phyloP scores from a whole-genome alignment of 2,113 vertebrate species.

The Nycticryphes semicollaris region DNA sequence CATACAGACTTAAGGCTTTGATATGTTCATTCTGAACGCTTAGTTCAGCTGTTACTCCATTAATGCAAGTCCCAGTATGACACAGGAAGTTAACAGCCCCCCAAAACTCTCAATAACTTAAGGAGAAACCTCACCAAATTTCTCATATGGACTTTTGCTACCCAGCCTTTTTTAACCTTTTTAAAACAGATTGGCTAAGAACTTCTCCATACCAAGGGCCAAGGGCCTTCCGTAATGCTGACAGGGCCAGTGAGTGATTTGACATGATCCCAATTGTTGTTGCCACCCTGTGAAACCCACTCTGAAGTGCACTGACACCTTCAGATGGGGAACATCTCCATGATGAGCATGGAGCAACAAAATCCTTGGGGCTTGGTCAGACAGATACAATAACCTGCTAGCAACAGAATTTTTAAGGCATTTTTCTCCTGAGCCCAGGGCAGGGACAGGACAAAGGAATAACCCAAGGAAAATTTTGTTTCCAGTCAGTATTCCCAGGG shows the following conservation, averaged over 20 bases:
- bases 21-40: background rate
- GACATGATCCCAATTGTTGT: rapidly evolving
- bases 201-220: background rate
- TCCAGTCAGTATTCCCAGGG: background rate
- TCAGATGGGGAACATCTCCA: background rate
- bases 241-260: rapidly evolving
- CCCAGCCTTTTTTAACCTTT: background rate
- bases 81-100: background rate
- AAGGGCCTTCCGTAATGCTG: rapidly evolving
- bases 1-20: conserved; percentile 14
- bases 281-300: background rate
- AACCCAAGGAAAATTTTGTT: background rate
- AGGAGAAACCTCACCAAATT: background rate
- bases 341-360: background rate
- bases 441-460: background rate
- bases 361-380: rapidly evolving
- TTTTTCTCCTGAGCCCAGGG: background rate
- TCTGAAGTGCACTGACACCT: background rate
- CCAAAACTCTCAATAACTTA: background rate
- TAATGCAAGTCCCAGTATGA: background rate
- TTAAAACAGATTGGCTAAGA: background rate
- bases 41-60: conserved; percentile 66
- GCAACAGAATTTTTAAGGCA: background rate
- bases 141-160: background rate
- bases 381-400: background rate